phyloP scores from a whole-genome alignment of 2,113 vertebrate species.

The Scophthalmus maximus region DNA sequence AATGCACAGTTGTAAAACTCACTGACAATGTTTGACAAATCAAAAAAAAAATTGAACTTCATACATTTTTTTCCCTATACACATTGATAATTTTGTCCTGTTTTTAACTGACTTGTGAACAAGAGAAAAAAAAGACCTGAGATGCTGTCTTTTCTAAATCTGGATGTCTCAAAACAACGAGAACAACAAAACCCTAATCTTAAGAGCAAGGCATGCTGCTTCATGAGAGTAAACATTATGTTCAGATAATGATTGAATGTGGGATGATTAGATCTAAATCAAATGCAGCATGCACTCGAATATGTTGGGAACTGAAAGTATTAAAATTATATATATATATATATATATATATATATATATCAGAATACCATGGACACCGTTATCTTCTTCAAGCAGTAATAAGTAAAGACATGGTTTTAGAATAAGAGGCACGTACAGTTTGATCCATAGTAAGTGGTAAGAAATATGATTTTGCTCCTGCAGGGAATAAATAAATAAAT shows the following conservation, averaged over 20 bases:
- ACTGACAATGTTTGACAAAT: conserved; percentile 23
- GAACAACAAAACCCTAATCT: neutral
- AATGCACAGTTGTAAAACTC: conserved; percentile 20
- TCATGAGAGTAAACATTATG: conserved; percentile 31
- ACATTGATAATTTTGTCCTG: too few species aligned
- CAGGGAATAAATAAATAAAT: conserved; percentile 80
- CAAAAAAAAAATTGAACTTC: conserved; percentile 13
- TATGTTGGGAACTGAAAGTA: conserved; percentile 58
- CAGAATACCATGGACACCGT: conserved; percentile 62
- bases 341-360: conserved; percentile 11
- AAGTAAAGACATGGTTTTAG: conserved; percentile 72
- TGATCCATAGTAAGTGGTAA: conserved; percentile 51
- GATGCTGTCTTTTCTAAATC: conserved; percentile 46
- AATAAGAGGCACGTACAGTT: conserved; percentile 78
- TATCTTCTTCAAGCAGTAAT: conserved; percentile 62
- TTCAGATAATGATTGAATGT: conserved; percentile 43
- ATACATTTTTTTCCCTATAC: conserved; percentile 13
- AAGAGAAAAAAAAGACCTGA: conserved; percentile 65
- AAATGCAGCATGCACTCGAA: conserved; percentile 71
- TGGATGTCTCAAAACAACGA: conserved; percentile 26
- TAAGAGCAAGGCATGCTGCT: conserved; percentile 50
- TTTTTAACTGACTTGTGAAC: conserved; percentile 17
- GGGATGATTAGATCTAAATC: conserved; percentile 39
- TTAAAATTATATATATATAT: conserved; percentile 13
- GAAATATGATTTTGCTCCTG: conserved; percentile 58